These are phyloP conservation scores for Bubo blakistoni DNA, from an alignment of 2,113 vertebrate species.

Conservation along the genomic window DNA sequence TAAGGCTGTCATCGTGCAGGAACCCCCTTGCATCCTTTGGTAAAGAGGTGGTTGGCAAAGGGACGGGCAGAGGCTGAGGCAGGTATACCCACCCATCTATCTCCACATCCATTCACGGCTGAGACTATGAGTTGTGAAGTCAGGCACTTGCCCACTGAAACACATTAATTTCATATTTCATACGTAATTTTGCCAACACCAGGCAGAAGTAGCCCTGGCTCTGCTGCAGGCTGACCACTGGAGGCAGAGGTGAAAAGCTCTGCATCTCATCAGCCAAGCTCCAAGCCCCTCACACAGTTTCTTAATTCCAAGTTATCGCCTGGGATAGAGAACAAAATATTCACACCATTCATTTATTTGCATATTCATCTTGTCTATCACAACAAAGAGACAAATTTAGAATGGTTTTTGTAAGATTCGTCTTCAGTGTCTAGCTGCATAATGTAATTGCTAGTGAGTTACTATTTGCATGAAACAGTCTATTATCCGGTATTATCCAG, in stretches of 20 bases:
- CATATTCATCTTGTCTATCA: conserved; percentile 24
- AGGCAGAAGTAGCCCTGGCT: not conserved
- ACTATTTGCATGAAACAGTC: not conserved
- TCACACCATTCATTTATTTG: not conserved
- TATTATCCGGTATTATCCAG: not conserved
- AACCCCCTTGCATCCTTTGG: not conserved
- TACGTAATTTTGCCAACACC: not conserved
- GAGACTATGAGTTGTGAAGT: not conserved
- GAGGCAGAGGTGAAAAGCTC: not conserved
- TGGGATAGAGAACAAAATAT: not conserved
- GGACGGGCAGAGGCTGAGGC: not conserved
- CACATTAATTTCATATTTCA: not conserved
- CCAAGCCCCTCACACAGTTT: not conserved
- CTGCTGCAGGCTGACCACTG: not conserved
- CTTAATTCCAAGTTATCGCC: not conserved
- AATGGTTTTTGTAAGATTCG: not conserved
- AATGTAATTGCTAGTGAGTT: not conserved
- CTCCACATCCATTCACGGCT: rapidly evolving
- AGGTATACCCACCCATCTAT: not conserved
- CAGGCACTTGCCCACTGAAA: not conserved
- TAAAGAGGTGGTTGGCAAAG: not conserved
- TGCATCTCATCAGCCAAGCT: not conserved
- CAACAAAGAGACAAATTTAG: conserved; percentile 25
- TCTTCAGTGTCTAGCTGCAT: not conserved
- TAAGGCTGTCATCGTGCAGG: not conserved